These are phyloP conservation scores for Drosophila fuyamai DNA, from an alignment of 1,140 invertebrate genomes.

Conservation along the genomic window DNA sequence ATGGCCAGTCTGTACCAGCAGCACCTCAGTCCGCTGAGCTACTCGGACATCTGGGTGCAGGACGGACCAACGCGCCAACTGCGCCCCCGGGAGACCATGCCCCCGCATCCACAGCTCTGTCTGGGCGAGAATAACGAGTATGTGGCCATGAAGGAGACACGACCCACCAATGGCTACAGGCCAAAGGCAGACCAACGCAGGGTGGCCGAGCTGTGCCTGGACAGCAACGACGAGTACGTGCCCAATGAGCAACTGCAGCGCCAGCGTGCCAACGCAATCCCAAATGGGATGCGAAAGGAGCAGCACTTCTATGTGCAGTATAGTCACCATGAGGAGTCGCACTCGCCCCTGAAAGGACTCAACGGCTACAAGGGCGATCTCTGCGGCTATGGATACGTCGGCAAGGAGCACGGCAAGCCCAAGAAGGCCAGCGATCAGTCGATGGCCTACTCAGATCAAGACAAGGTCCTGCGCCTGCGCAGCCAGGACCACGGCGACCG, in stretches of 20 bases:
- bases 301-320: neutral
- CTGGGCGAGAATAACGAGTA: conserved; percentile 17
- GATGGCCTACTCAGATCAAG: conserved; percentile 13
- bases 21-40: conserved; percentile 28
- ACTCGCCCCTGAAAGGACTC: neutral
- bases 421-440: conserved; percentile 10
- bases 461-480: conserved; percentile 9
- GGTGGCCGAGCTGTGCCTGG: conserved; percentile 30
- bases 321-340: neutral
- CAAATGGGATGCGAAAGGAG: neutral
- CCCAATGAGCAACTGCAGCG: conserved; percentile 12
- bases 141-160: neutral
- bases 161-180: neutral
- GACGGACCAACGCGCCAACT: neutral
- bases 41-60: conserved; percentile 34
- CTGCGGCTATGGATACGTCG: neutral
- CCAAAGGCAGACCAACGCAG: neutral
- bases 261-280: neutral
- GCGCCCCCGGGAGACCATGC: neutral
- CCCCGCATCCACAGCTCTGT: neutral
- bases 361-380: conserved; percentile 3
- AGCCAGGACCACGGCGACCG: neutral
- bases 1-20: conserved; percentile 32
- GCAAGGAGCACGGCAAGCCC: neutral
- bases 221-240: conserved; percentile 40